Evolutionary conservation across 2,113 vertebrate species (phyloP), one percentile per base, ranked within the genome.

Genomic region (Ia io): DNA sequence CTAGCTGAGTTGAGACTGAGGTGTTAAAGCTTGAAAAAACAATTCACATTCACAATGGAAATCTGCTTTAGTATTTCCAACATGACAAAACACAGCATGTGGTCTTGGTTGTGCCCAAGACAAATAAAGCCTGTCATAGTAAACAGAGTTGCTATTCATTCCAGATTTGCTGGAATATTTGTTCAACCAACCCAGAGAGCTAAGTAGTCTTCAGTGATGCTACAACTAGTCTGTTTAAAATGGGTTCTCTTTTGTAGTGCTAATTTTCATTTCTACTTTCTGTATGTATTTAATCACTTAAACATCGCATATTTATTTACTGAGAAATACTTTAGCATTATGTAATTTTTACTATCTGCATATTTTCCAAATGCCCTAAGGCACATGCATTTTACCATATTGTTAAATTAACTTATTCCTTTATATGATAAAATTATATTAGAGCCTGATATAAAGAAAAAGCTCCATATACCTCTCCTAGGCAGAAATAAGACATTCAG

Each of bases 41-140:
- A 89, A 74, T 56, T 84, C 83, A 71, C 53, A 92, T 74, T 95
- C 71, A 97, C 89, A 94, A 40, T n/a, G 90, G 93, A 95, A 2
- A 87, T 30, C 47, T 93, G 88, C 53, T 84, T 86, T 76, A 88
- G 88, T 76, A 71, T n/a, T 82, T 18, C 85, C 84, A 94, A 84
- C 49, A 86, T 18, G 30, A 95, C 82, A 86, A 91, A 87, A 44
- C 80, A 89, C 83, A 97, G 88, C 90, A 94, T n/a, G 82, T 74
- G 1, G 0, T 70, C n/a, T 83, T 96, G 76, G 28, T 80, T 85
- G 84, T 0, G 35, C 5, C 59, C 79, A 96, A 91, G 78, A 97
- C 80, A 96, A 97, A 98, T 97, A 96, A 96, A 97, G 88, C 42
- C 94, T 30, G 47, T 63, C 77, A 59, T 23, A 84, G 51, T 89